Evolutionary conservation across 2,797 vertebrate genomes (phyloP).

Genomic region (Botia almorhae): DNA sequence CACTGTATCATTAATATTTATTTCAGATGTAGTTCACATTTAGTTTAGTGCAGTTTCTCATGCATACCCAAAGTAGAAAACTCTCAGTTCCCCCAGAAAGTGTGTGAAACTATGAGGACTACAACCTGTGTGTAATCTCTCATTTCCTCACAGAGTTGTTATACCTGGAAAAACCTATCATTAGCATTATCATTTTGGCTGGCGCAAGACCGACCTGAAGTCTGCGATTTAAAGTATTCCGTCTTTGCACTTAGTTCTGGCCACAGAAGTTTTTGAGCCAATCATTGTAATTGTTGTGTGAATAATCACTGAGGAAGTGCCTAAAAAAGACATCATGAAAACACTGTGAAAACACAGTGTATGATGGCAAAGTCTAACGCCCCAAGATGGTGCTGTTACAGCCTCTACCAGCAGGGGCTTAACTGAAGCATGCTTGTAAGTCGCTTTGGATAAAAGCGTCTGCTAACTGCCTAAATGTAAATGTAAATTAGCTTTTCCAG

Average conservation of each 20-base stretch:
- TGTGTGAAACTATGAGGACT: neutral
- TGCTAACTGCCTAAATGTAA: constrained; percentile 37
- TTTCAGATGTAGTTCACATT: neutral
- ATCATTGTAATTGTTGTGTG: too few relatives aligned
- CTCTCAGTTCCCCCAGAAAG: constrained; percentile 27
- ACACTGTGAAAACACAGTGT: neutral
- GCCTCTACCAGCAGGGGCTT: neutral
- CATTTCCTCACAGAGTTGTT: constrained; percentile 8
- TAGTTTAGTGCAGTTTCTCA: neutral
- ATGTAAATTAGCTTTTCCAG: constrained; percentile 58
- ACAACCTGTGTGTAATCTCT: constrained; percentile 4
- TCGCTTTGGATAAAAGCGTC: too few relatives aligned
- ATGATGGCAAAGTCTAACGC: neutral
- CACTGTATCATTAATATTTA: neutral
- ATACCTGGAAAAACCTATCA: neutral
- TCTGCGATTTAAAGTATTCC: too few relatives aligned
- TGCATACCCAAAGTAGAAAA: neutral
- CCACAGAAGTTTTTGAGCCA: too few relatives aligned
- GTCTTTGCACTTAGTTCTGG: too few relatives aligned
- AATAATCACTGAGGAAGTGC: too few relatives aligned
- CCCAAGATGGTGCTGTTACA: neutral
- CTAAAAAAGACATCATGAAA: neutral
- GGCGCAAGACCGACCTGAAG: too few relatives aligned
- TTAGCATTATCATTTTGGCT: too few relatives aligned
- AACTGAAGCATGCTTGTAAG: neutral